Percentiles rank a stretch among this genome's conserved stretches.
phyloP scores from a whole-genome alignment of 2,888 invertebrate genomes.

The Perithous albicinctus region DNA sequence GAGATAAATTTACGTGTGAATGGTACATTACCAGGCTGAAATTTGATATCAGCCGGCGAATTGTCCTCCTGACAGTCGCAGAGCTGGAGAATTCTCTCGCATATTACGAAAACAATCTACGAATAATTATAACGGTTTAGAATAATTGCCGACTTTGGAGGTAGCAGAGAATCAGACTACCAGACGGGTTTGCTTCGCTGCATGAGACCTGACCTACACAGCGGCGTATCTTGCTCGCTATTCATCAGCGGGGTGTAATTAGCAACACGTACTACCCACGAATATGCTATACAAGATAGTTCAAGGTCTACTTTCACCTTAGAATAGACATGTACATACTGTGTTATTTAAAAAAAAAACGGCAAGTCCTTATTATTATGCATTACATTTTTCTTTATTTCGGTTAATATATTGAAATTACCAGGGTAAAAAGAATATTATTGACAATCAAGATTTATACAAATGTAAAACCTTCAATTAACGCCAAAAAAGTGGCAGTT shows the following conservation, averaged over 20 bases:
- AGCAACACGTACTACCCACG: conserved; percentile 39
- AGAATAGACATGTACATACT: not conserved
- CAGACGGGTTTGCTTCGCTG: conserved; percentile 26
- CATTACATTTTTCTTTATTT: not conserved
- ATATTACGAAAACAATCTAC: conserved; percentile 91
- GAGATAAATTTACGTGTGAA: conserved; percentile 87
- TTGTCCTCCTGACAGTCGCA: conserved; percentile 88
- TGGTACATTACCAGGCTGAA: conserved; percentile 86
- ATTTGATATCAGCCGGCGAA: conserved; percentile 85
- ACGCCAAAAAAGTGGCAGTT: too few species aligned
- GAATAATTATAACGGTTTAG: conserved; percentile 68
- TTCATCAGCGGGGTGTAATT: conserved; percentile 56
- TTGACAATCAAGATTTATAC: not conserved
- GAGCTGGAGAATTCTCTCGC: conserved; percentile 91
- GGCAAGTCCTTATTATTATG: not conserved
- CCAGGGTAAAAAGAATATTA: not conserved
- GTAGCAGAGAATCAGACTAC: conserved; percentile 3
- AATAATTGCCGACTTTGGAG: conserved; percentile 4
- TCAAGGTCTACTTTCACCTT: conserved; percentile 46
- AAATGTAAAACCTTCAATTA: too few species aligned
- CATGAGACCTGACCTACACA: conserved; percentile 21
- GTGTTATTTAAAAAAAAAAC: not conserved
- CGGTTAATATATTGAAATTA: not conserved
- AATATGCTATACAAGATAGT: conserved; percentile 28
- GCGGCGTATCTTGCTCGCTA: conserved; percentile 31